Evolutionary conservation across 2,797 vertebrate species (phyloP), one percentile per base, ranked within the genome.

Genomic region (Lutjanus campechanus): DNA sequence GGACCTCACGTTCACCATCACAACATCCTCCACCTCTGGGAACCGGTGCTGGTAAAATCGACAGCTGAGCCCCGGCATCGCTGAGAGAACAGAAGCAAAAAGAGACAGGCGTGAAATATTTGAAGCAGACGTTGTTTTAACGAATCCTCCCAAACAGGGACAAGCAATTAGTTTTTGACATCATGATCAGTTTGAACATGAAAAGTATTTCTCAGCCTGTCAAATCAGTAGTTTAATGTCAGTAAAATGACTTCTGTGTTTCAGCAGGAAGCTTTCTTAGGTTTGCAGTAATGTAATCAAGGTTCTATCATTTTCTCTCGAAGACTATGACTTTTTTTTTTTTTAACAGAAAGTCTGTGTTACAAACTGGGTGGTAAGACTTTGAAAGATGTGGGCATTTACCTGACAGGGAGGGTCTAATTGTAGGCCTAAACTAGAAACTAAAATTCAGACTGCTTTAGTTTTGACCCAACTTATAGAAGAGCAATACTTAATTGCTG

Each of bases 41-140:
- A 99, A 99, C 88, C 97, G 97, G 91, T 99, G 98, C 74, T 99
- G 98, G 94, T 99, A 99, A 91, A 99, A 99, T 82, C 98, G 95
- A 96, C 98, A 99, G 92, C 97, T 99, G 93, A 99, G 96, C 46
- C 95, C 96, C 7, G 98, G 98, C 98, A 99, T 99, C 82, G 76
- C 95, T 96, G 87, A 1, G 54, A 29, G 50, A 43, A 54, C 0
- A 60, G 8, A 56, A 44, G 65, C 15, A 47, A 19, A 46, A 29
- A 68, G 7, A 44, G 12, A 47, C 3, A 2, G 20, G 1, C 13
- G 11, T 49, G 0, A 59, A 46, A 64, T 12, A 49, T 17, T 6
- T 74, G 17, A 62, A 62, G 29, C 17, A 20, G 8, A 41, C 29
- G 17, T 3, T 11, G 46, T n/a, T 16, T 2, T 22, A 11, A 53